Evolutionary conservation across 2,888 invertebrate species (phyloP), one percentile per base, ranked within the genome.

Genomic region (Clepsis dumicolana): DNA sequence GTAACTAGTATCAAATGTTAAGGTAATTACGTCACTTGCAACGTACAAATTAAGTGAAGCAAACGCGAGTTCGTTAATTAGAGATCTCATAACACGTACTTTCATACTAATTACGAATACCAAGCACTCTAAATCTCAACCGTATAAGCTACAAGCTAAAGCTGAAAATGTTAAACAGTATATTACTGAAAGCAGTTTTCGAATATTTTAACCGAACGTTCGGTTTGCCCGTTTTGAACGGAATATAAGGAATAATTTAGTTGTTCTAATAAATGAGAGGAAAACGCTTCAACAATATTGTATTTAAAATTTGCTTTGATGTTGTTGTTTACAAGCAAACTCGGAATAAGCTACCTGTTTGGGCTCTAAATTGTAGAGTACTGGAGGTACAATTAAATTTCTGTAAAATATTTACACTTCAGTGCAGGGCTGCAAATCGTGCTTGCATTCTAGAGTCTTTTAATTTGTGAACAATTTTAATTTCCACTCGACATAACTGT

Each of bases 41-140:
- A 53, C 60, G 62, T 50, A 67, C 64, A 65, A 65, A 70, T 70
- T 70, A 61, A 56, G 64, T 70, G 56, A 70, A 70, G 65, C 69
- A 65, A 63, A 52, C 32, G 53, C 38, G 53, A 18, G 61, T 56
- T 50, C 38, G 64, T 69, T 71, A 71, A 71, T 71, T 71, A 71
- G 62, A 71, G 71, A 71, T 69, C 69, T 71, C 71, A 71, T 69
- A 69, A 71, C 71, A 71, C 57, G 69, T 69, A 65, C 61, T 71
- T 71, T 32, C 64, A 65, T 62, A 67, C 62, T 67, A 67, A 53
- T 70, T 59, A 53, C 54, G 44, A 54, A 21, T 57, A 52, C 21
- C 24, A 35, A 52, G 35, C 21, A 5, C 14, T 24, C 27, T 12
- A 16, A 57, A 67, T 35, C 4, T 2, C 48, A 4, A 57, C 67